Evolutionary conservation across 2,113 vertebrate species (phyloP).

Genomic region (Orthonyx spaldingii): DNA sequence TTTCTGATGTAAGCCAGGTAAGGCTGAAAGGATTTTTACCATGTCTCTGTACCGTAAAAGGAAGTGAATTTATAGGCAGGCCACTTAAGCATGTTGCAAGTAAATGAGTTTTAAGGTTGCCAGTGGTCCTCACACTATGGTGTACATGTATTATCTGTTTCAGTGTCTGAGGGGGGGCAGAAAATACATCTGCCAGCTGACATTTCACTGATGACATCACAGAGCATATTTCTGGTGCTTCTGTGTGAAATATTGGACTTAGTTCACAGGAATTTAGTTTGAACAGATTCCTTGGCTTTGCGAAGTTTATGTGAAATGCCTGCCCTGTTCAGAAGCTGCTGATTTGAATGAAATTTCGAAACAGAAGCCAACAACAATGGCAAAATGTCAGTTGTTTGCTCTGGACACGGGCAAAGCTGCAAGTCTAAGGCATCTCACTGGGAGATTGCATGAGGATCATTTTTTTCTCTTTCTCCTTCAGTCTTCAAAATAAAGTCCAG

Average conservation of each 20-base stretch:
- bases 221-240: not conserved
- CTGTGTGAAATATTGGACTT: not conserved
- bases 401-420: fast-evolving
- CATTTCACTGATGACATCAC: not conserved
- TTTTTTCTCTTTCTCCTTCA: not conserved
- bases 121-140: not conserved
- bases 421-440: not conserved
- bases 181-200: not conserved
- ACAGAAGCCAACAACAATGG: not conserved
- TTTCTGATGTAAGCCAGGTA: not conserved
- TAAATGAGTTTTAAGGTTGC: not conserved
- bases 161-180: too few relatives aligned
- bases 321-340: not conserved
- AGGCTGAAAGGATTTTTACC: not conserved
- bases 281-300: not conserved
- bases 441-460: not conserved
- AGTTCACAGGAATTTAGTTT: not conserved
- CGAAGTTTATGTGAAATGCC: not conserved
- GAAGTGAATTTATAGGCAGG: not conserved
- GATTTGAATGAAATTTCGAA: not conserved
- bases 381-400: not conserved
- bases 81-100: not conserved
- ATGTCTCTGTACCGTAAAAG: not conserved
- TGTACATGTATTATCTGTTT: not conserved
- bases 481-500: not conserved